Evolutionary conservation across 2,797 vertebrate genomes (phyloP), one percentile per base, ranked within the genome.

Genomic region (Sebastes oblongus): DNA sequence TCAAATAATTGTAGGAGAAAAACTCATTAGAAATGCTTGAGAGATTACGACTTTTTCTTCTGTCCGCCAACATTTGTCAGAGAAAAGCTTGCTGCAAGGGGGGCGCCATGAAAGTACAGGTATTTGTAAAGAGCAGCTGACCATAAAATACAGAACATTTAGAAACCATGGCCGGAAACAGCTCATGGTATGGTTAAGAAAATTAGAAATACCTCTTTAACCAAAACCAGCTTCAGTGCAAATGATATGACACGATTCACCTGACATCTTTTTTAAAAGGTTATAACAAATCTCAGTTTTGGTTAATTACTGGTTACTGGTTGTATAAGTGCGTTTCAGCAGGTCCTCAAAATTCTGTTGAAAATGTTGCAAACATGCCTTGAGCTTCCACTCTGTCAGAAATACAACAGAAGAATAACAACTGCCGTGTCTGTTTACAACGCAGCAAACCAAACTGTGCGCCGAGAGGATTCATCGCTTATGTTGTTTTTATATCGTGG

Each of bases 21-120:
- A 96, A 96, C 95, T 96, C 95, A 96, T 96, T 96, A 96, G 96
- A 95, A 96, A 96, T 95, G 95, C 95, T 96, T 94, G 93, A 95
- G 92, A 96, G 95, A 96, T 96, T 96, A 95, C 83, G 80, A 93
- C 91, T 93, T 92, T 91, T 91, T 92, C 92, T 84, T 92, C 90
- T 92, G 92, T 93, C 93, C 91, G 89, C 92, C 89, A 91, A 93
- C 93, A 93, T 93, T 94, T 94, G 93, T 94, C 91, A 94, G 86
- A 90, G 91, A 92, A 82, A 91, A 86, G 87, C 91, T 90, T 64
- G 88, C 92, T 93, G 85, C 75, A 58, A 92, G 93, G 82, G 77
- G 80, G 74, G 78, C 65, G 79, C 90, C 92, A 94, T 94, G 91
- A 91, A 94, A 93, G 91, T 87, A 78, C 88, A 86, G 90, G 88